Evolutionary conservation across 2,797 vertebrate genomes (phyloP).

Genomic region (Melanotaenia trifasciata): DNA sequence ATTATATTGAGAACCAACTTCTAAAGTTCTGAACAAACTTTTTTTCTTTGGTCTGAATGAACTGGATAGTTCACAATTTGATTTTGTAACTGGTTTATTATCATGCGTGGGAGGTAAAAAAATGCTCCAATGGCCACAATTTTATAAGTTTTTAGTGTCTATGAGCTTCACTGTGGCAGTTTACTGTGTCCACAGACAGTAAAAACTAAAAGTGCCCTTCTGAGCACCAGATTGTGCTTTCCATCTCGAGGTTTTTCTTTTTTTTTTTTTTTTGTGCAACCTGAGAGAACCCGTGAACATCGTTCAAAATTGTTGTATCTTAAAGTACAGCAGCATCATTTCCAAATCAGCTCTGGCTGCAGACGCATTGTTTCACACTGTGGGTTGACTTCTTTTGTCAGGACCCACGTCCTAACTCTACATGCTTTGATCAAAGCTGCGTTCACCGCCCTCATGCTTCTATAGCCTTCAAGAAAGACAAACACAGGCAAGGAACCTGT

Average conservation of each 20-base stretch:
- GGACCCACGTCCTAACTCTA: conserved; percentile 65
- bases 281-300: conserved; percentile 41
- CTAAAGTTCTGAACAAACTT: no score
- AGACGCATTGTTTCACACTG: conserved; percentile 52
- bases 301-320: conserved; percentile 49
- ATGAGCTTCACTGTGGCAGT: conserved; percentile 41
- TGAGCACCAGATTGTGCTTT: conserved; percentile 51
- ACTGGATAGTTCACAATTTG: no score
- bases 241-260: conserved; percentile 43
- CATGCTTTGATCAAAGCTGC: conserved; percentile 72
- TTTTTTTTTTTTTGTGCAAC: background rate
- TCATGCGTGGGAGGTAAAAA: conserved; percentile 8
- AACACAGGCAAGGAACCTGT: conserved; percentile 70
- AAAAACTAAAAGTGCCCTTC: conserved; percentile 50
- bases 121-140: conserved; percentile 37
- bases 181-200: conserved; percentile 53
- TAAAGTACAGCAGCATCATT: conserved; percentile 36
- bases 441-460: conserved; percentile 71
- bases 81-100: background rate
- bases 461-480: conserved; percentile 74
- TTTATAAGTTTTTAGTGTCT: conserved; percentile 51
- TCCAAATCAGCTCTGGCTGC: conserved; percentile 34
- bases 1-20: no score
- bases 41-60: no score
- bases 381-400: conserved; percentile 59